Evolutionary conservation across 2,113 vertebrate genomes (phyloP).

Genomic region (Nannospalax galili): DNA sequence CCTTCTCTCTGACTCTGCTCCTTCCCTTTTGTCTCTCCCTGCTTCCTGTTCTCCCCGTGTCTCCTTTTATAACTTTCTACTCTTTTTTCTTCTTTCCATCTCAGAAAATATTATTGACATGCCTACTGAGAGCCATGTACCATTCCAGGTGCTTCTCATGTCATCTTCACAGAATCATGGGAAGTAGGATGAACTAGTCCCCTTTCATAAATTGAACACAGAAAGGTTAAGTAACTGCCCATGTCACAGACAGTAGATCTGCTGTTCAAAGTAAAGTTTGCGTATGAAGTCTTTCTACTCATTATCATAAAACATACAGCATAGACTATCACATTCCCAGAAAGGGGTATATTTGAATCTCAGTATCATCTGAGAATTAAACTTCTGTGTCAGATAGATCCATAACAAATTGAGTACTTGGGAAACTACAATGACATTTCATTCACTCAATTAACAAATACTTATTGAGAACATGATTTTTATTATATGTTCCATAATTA

Average conservation of each 20-base stretch:
- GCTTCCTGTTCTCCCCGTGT: neutral
- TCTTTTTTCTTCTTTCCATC: neutral
- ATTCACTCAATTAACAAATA: neutral
- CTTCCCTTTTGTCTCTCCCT: neutral
- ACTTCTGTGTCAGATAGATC: neutral
- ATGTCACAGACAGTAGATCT: neutral
- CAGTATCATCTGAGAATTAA: neutral
- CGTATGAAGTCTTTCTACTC: neutral
- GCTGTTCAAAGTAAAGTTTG: neutral
- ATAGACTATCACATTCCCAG: neutral
- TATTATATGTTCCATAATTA: neutral
- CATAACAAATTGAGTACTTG: slow-evolving; percentile 21
- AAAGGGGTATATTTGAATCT: neutral
- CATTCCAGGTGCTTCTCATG: neutral
- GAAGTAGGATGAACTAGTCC: neutral
- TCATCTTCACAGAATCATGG: neutral
- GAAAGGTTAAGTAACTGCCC: neutral
- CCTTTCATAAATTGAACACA: neutral
- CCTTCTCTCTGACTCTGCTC: neutral
- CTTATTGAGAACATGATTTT: slow-evolving; percentile 21
- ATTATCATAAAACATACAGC: neutral
- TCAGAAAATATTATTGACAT: slow-evolving; percentile 15
- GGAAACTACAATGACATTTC: neutral
- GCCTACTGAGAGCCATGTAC: neutral
- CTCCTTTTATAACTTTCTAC: neutral